A percentile compares a stretch with the other conserved stretches of the same genome.
phyloP scores from a whole-genome alignment of 2,113 vertebrate species.

The human (Homo sapiens) region GRCh38 chr13:26927001-26927500 shows the following conservation, averaged over 20 bases:
- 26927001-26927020: background rate
- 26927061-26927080: background rate
- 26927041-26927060: background rate
- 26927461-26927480: background rate
- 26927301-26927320: background rate
- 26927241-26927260: background rate
- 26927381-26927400: too few relatives aligned
- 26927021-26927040: background rate
- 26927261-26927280: background rate
- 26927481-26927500: background rate
- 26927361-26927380: background rate
- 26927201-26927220: background rate
- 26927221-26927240: too few relatives aligned
- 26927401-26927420: background rate
- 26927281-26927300: background rate
- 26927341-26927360: background rate
- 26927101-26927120: rapidly evolving
- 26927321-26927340: background rate
- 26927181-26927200: rapidly evolving
- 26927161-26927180: background rate
- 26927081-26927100: background rate
- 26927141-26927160: background rate
- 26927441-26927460: background rate
- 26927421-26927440: background rate
- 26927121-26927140: rapidly evolving